phyloP scores from a whole-genome alignment of 2,113 vertebrate genomes.

The Clarias gariepinus region DNA sequence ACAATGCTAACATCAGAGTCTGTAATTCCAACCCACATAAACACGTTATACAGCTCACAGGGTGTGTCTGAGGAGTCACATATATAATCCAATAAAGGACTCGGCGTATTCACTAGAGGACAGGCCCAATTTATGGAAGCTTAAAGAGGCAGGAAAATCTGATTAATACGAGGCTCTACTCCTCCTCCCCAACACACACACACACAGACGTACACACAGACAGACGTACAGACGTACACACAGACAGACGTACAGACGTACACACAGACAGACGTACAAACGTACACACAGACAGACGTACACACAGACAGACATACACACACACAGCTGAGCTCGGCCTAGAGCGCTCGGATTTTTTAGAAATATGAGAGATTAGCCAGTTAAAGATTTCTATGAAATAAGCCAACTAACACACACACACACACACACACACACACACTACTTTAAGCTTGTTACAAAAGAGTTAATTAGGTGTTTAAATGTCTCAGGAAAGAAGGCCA shows the following conservation, averaged over 20 bases:
- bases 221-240: conserved; percentile 4
- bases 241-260: no score
- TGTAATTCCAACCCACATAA: background rate
- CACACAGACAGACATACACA: background rate
- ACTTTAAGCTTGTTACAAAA: background rate
- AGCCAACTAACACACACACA: background rate
- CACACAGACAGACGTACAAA: no score
- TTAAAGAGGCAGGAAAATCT: conserved; percentile 54
- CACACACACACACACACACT: background rate
- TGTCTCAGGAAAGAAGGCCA: background rate
- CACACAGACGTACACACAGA: background rate
- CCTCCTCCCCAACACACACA: background rate
- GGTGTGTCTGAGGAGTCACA: background rate
- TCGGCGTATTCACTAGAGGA: conserved; percentile 58
- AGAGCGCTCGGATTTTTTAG: conserved; percentile 8
- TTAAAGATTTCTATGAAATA: background rate
- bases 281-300: background rate
- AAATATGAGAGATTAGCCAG: background rate
- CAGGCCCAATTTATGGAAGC: conserved; percentile 61
- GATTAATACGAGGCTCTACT: conserved; percentile 61
- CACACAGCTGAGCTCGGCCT: background rate
- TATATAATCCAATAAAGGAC: conserved; percentile 43
- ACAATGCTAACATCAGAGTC: background rate
- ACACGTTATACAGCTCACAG: conserved; percentile 26
- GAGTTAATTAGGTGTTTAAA: background rate